Evolutionary conservation across 2,113 vertebrate species (phyloP).

Genomic region (Labeo catla): DNA sequence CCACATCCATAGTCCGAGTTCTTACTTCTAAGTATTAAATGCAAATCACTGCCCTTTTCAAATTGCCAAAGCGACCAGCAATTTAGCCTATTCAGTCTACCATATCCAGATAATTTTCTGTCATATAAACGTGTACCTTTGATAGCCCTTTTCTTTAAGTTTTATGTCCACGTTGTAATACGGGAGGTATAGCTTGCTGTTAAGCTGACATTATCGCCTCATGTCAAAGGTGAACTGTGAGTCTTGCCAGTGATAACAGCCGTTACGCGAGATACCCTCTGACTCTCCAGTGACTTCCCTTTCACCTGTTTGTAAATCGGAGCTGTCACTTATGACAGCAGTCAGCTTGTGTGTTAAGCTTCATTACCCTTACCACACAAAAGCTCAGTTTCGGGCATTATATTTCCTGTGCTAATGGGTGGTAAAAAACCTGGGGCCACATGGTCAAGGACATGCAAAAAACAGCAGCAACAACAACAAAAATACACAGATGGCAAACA

Average conservation of each 20-base stretch:
- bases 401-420: conserved; percentile 9
- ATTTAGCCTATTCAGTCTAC: conserved; percentile 15
- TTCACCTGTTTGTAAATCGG: conserved; percentile 67
- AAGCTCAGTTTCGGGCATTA: conserved; percentile 49
- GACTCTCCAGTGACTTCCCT: conserved; percentile 23
- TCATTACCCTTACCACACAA: conserved; percentile 71
- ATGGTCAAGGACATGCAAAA: not conserved
- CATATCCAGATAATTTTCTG: not conserved
- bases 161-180: conserved; percentile 21
- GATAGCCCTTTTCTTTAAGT: conserved; percentile 9
- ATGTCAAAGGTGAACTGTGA: conserved; percentile 3
- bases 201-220: not conserved
- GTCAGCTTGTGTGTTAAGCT: conserved; percentile 55
- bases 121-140: conserved; percentile 3
- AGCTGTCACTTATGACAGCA: conserved; percentile 62
- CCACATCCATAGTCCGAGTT: not conserved
- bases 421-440: not conserved
- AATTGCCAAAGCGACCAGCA: conserved; percentile 22
- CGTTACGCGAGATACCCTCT: not conserved
- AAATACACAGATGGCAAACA: not conserved
- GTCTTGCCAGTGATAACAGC: not conserved
- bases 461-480: not conserved
- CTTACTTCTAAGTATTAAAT: conserved; percentile 25
- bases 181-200: conserved; percentile 26
- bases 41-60: conserved; percentile 35